Base-by-base conservation (phyloP, 2,113 vertebrate species). In the Eidolon helvum region DNA sequence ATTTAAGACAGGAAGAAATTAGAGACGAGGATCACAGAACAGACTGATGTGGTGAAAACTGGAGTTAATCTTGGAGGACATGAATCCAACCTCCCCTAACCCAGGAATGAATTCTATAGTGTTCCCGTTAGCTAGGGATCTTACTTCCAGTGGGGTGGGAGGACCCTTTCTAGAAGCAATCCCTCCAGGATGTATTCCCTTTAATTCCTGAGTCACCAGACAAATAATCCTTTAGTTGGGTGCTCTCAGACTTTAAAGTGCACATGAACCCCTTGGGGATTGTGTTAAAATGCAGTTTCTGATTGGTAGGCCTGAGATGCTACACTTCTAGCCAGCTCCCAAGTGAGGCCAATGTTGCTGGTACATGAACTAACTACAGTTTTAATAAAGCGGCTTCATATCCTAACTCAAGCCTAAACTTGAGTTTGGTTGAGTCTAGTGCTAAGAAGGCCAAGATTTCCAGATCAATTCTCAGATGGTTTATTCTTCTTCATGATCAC, bases 361-460 rank as follows among this genome's bases (percentile, higher is more conserved):
- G 40, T 30, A 26, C 28, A 28, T 14, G 22, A 16, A n/a, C 16
- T 15, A 16, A 38, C 16, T 10, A 91, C 24, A 24, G 45, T 43
- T 66, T 30, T 11, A 65, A 61, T 94, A 28, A 80, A 80, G 82
- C 45, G 7, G 53, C 53, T 90, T 83, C 38, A 89, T 8, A 45
- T 9, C 50, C 82, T 69, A 87, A 87, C 71, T 61, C 65, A 71
- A 86, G 38, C 38, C 87, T 57, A 11, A 89, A 74, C 90, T 75
- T 89, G n/a, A 80, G 55, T 26, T 82, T 75, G 21, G 19, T 33
- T 89, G 53, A n/a, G 16, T n/a, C 28, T 90, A 10, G 43, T 66
- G 33, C 83, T 63, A 86, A 93, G 61, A 95, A 55, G 38, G n/a
- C n/a, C 50, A 65, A 84, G 33, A 69, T 45, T 93, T 95, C 75